Base-by-base conservation (phyloP, 2,797 vertebrate species). In the Protonibea diacanthus region DNA sequence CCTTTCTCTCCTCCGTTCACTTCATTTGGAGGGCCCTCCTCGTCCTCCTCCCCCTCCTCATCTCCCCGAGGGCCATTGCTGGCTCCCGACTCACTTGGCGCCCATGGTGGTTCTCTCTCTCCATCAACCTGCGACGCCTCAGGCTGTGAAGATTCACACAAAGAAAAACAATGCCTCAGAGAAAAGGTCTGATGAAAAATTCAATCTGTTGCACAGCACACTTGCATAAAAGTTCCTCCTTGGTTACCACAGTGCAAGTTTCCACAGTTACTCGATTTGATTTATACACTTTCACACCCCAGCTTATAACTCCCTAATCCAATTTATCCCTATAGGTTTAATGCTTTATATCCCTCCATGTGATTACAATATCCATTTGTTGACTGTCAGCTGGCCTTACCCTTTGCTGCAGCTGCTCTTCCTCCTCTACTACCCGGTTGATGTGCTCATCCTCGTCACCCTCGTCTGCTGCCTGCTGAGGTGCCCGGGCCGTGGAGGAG, bases 401-500 rank as follows among this genome's bases (percentile, higher is more conserved):
- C 91, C 91, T 84, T 62, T 90, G 91, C 82, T 86, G 93, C 75
- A 84, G 89, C 82, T 91, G 89, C 82, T 79, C 86, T 51, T 86
- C 91, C 84, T 94, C 95, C 82, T 95, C 96, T 63, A 96, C 95
- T 84, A 96, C 96, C 85, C 86, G 90, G 90, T 96, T 93, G 92
- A 94, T 95, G 93, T 95, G 95, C 80, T 96, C 96, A 79, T 96
- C 96, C 87, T 96, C 96, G 49, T 96, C 95, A 55, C 95, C 95
- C 82, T 96, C 96, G 90, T 97, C 97, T 88, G 97, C 96, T n/a
- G 97, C 95, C 17, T 97, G 97, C 25, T 96, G 96, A 91, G 97
- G 97, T 96, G 97, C 97, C 95, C 96, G 97, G 78, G 96, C 97
- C 90, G 97, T 96, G 95, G 96, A 96, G 94, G 97, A 96, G 95